These are phyloP conservation scores for Pogonomyrmex californicus DNA, from an alignment of 1,140 invertebrate species.

Conservation along the genomic window DNA sequence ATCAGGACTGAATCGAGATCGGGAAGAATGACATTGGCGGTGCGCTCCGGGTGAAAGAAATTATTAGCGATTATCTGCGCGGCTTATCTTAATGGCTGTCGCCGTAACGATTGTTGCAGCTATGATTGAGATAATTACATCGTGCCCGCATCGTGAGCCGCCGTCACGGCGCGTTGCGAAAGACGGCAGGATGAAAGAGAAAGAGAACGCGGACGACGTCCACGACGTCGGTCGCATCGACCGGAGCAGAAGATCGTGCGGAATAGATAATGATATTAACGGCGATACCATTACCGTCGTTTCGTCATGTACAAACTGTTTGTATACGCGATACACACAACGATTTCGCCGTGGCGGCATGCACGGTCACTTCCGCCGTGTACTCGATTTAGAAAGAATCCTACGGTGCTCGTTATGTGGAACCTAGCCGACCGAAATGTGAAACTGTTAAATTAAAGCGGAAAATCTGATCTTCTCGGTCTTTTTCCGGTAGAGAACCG, in stretches of 20 bases:
- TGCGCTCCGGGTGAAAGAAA: constrained; percentile 31
- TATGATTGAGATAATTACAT: constrained; percentile 63
- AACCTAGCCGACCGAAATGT: neutral
- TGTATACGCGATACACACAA: constrained; percentile 9
- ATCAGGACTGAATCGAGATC: neutral
- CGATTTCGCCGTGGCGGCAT: neutral
- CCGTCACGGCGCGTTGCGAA: constrained; percentile 53
- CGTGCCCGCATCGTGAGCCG: constrained; percentile 31
- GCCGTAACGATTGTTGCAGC: constrained; percentile 53
- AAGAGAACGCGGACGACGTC: constrained; percentile 45
- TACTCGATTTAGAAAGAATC: neutral
- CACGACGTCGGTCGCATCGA: constrained; percentile 16
- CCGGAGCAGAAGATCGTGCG: constrained; percentile 20
- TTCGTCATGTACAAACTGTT: constrained; percentile 27
- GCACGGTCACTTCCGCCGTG: neutral
- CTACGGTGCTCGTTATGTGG: neutral
- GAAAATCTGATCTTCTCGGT: neutral
- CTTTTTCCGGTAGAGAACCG: neutral
- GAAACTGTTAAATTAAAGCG: neutral
- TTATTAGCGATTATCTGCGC: constrained; percentile 59
- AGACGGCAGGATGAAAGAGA: constrained; percentile 47
- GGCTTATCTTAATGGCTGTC: constrained; percentile 33
- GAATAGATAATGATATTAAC: constrained; percentile 57
- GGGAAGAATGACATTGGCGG: neutral
- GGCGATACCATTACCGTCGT: constrained; percentile 39